A percentile compares a stretch with the other conserved stretches of the same genome.
phyloP scores from a whole-genome alignment of 2,888 invertebrate species.

The Chorisops tibialis region DNA sequence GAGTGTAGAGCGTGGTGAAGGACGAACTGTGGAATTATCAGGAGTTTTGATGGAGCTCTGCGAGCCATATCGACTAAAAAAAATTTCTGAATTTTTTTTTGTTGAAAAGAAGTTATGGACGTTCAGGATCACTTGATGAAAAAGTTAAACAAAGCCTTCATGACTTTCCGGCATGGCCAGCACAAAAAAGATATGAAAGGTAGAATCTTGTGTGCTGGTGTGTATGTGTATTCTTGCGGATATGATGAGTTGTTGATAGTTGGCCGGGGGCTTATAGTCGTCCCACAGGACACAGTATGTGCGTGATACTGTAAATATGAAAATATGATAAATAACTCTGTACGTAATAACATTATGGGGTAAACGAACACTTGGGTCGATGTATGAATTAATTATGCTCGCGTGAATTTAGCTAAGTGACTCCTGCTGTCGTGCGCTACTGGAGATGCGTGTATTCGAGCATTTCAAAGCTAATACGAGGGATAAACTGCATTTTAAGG shows the following conservation, averaged over 20 bases:
- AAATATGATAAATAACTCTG: not conserved
- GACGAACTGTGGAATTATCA: too few species aligned
- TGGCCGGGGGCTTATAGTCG: not conserved
- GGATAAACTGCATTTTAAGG: too few species aligned
- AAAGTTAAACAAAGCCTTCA: slow-evolving; percentile 14
- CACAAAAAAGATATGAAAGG: too few species aligned
- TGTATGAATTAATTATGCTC: slow-evolving; percentile 29
- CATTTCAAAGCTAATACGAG: too few species aligned
- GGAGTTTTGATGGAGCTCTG: too few species aligned
- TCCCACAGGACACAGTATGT: not conserved
- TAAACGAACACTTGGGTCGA: slow-evolving; percentile 19
- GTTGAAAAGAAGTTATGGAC: slow-evolving; percentile 16
- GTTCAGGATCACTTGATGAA: slow-evolving; percentile 13
- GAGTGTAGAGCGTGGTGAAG: not conserved
- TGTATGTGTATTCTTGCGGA: too few species aligned
- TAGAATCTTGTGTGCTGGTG: too few species aligned
- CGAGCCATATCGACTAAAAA: too few species aligned
- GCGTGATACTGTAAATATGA: slow-evolving; percentile 12
- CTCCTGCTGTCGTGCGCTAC: not conserved
- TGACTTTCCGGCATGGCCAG: too few species aligned
- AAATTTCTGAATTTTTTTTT: too few species aligned
- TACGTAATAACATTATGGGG: not conserved
- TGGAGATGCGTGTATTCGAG: too few species aligned
- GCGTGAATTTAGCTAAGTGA: slow-evolving; percentile 25
- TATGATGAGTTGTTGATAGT: too few species aligned